These are phyloP conservation scores for Hestina assimilis DNA, from an alignment of 1,140 invertebrate genomes.

Conservation along the genomic window DNA sequence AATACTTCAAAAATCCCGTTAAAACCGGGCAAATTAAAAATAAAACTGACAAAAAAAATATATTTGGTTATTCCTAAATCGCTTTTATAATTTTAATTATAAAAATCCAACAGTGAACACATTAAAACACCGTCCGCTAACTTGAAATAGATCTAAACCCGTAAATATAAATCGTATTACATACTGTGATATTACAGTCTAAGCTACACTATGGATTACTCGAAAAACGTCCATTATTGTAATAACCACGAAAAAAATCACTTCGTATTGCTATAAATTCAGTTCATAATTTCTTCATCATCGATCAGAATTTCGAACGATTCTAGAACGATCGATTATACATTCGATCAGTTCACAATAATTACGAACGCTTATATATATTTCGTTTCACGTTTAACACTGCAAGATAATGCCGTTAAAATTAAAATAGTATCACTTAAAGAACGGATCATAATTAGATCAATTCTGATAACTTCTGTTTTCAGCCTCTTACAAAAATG, in stretches of 20 bases:
- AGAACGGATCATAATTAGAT: conserved; percentile 2
- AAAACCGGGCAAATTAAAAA: conserved; percentile 57
- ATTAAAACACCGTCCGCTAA: conserved; percentile 57
- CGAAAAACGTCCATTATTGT: conserved; percentile 35
- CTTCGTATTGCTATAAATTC: conserved; percentile 40
- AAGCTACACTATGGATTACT: conserved; percentile 38
- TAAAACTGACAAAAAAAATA: conserved; percentile 42
- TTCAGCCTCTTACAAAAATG: conserved; percentile 17
- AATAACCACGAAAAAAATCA: conserved; percentile 32
- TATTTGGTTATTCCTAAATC: conserved; percentile 56
- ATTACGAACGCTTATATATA: not conserved
- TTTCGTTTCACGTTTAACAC: not conserved
- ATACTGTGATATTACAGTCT: conserved; percentile 58
- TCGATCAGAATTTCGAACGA: conserved; percentile 13
- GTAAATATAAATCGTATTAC: conserved; percentile 69
- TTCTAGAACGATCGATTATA: conserved; percentile 3
- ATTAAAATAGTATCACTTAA: not conserved
- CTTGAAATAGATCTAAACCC: conserved; percentile 70
- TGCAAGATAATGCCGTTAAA: not conserved
- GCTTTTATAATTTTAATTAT: conserved; percentile 36
- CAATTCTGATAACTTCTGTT: not conserved
- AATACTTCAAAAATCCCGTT: conserved; percentile 71
- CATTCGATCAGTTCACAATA: not conserved
- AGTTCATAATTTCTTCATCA: conserved; percentile 33
- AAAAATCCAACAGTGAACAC: conserved; percentile 68